Evolutionary conservation across 2,113 vertebrate species (phyloP).

Genomic region (Monarcha castaneiventris): DNA sequence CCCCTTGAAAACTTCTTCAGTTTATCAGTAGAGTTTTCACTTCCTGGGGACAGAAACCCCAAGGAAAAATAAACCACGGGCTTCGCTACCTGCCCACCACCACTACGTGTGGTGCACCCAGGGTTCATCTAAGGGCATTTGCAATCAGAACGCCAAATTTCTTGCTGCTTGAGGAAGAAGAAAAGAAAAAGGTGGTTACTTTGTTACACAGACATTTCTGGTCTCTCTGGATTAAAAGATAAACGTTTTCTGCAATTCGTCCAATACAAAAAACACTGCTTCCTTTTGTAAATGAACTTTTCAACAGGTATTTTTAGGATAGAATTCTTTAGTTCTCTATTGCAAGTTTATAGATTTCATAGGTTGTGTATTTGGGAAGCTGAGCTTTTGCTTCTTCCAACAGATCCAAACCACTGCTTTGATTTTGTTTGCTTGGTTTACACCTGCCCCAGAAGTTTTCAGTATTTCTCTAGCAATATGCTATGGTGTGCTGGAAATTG

Average conservation of each 20-base stretch:
- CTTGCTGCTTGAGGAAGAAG: background rate
- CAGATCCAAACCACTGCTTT: background rate
- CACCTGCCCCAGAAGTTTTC: background rate
- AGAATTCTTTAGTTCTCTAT: background rate
- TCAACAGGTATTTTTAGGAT: background rate
- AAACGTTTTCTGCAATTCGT: background rate
- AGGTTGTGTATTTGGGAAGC: background rate
- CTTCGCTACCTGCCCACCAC: background rate
- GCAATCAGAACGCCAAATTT: background rate
- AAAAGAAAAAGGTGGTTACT: background rate
- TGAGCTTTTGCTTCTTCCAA: background rate
- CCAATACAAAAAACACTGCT: background rate
- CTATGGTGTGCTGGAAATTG: background rate
- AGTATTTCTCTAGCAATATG: background rate
- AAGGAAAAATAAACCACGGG: background rate
- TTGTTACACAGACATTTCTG: background rate
- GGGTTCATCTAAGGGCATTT: background rate
- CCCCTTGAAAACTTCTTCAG: background rate
- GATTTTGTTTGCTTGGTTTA: background rate
- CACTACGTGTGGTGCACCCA: accelerated
- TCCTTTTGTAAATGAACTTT: background rate
- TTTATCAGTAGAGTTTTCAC: background rate
- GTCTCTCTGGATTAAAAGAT: background rate
- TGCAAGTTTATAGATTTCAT: background rate
- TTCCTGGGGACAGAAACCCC: background rate